These are phyloP conservation scores for Sialis fuliginosa DNA, from an alignment of 2,888 invertebrate genomes.

Conservation along the genomic window DNA sequence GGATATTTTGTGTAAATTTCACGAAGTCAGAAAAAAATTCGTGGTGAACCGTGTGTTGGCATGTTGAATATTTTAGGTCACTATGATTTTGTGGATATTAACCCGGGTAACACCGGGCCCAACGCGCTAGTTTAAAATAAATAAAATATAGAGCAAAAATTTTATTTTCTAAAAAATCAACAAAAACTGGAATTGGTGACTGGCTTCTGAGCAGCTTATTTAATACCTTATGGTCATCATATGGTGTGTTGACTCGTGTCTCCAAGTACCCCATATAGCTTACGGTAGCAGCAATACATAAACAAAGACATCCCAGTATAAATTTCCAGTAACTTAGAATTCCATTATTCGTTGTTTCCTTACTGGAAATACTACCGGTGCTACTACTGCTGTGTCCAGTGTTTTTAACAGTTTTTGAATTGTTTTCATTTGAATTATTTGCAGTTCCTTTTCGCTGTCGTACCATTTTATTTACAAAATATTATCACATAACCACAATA, in stretches of 20 bases:
- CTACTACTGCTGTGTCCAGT: conserved; percentile 25
- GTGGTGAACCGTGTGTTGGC: no score
- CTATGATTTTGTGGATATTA: no score
- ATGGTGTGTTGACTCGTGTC: conserved; percentile 75
- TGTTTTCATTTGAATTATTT: conserved; percentile 8
- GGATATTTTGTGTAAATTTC: no score
- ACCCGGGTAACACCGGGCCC: no score
- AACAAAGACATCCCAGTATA: conserved; percentile 36
- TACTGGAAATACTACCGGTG: conserved; percentile 20
- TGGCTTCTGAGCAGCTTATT: neutral
- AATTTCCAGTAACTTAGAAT: conserved; percentile 36
- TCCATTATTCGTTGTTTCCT: conserved; percentile 11
- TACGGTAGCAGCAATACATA: conserved; percentile 53
- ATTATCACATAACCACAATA: neutral
- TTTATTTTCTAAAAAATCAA: conserved; percentile 1
- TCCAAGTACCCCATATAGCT: conserved; percentile 71
- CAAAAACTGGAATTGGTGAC: neutral
- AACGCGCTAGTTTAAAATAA: no score
- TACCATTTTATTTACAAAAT: conserved; percentile 5
- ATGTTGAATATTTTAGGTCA: no score
- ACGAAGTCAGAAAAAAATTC: no score
- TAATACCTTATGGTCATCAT: conserved; percentile 53
- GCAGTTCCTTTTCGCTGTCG: conserved; percentile 11
- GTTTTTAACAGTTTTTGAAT: conserved; percentile 9
- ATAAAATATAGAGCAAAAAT: conserved; percentile 3